Base-by-base conservation (phyloP, 2,888 invertebrate genomes). In the Chrysotoxum bicinctum region DNA sequence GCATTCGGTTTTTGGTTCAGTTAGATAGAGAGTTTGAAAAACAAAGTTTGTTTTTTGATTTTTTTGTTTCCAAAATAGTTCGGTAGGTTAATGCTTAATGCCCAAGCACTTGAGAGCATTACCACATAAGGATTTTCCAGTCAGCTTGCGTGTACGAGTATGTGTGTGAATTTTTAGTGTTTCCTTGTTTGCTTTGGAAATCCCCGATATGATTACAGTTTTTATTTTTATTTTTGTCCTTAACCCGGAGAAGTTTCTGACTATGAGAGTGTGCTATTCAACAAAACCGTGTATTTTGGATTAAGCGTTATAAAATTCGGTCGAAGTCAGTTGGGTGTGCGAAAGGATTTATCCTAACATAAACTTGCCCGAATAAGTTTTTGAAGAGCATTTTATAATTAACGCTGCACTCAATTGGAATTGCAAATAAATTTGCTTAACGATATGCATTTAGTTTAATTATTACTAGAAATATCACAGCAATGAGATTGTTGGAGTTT, bases 1-100 rank as follows among this genome's bases (percentile, higher is more conserved):
- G 81, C 72, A 58, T 82, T 81, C 16, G 50, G 81, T 50, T 70
- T 52, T 64, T 16, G 43, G 37, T 75, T 69, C n/a, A 58, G 48
- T 23, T 26, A 23, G 32, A 26, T 14, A 32, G 48, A 35, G 48
- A 40, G 52, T 81, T 81, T 70, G 43, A 37, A 64, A 43, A 43
- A 23, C n/a, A 43, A n/a, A 12, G 23, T 12, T 60, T 30, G 23
- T 26, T 50, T 23, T 60, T 73, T 52, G 35, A 19, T 32, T 60
- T 74, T 54, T 52, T 35, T 21, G 21, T 2, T 16, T 19, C 3
- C 7, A 37, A 43, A 62, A 40, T 58, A 45, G 68, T 72, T 70
- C 14, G 77, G 48, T 56, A 50, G 69, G 66, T 58, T 77, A 70
- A 76, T 66, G 66, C 37, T 35, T 64, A 64, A 30, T 64, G n/a